These are phyloP conservation scores for Poeciliopsis turrubarensis DNA, from an alignment of 2,113 vertebrate genomes.

Conservation along the genomic window DNA sequence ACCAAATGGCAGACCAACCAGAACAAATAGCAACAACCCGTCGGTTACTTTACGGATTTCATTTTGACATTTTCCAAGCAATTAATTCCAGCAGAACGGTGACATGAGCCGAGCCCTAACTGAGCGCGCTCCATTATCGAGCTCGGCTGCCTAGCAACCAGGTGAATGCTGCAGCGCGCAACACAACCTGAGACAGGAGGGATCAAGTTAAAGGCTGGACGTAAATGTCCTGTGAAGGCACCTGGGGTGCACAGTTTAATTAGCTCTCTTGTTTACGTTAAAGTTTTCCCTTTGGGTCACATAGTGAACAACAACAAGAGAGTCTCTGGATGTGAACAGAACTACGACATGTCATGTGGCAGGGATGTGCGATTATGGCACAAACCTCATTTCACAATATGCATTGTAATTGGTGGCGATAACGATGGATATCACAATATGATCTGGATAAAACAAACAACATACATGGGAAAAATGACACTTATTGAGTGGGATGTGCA, in stretches of 20 bases:
- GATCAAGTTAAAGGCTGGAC: slow-evolving; percentile 22
- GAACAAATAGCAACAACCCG: background rate
- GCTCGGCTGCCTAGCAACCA: slow-evolving; percentile 72
- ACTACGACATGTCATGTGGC: too few relatives aligned
- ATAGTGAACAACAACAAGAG: background rate
- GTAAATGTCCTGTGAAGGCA: slow-evolving; percentile 1
- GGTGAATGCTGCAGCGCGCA: slow-evolving; percentile 41
- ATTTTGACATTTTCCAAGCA: slow-evolving; percentile 52
- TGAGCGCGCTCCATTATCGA: slow-evolving; percentile 30
- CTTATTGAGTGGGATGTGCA: too few relatives aligned
- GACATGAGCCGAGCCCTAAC: slow-evolving; percentile 45
- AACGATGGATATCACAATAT: too few relatives aligned
- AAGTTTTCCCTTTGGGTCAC: background rate
- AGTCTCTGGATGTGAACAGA: background rate
- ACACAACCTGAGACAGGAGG: slow-evolving; percentile 13
- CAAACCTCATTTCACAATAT: too few relatives aligned
- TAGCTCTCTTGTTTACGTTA: slow-evolving; percentile 2
- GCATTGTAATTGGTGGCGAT: too few relatives aligned
- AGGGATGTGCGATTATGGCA: too few relatives aligned
- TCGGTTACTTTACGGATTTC: slow-evolving; percentile 26
- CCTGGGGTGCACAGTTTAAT: background rate
- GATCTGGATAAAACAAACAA: too few relatives aligned
- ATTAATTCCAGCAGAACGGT: slow-evolving; percentile 36
- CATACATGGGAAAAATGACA: too few relatives aligned
- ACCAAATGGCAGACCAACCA: background rate